Evolutionary conservation across 2,113 vertebrate species (phyloP).

Genomic region (Passer montanus): DNA sequence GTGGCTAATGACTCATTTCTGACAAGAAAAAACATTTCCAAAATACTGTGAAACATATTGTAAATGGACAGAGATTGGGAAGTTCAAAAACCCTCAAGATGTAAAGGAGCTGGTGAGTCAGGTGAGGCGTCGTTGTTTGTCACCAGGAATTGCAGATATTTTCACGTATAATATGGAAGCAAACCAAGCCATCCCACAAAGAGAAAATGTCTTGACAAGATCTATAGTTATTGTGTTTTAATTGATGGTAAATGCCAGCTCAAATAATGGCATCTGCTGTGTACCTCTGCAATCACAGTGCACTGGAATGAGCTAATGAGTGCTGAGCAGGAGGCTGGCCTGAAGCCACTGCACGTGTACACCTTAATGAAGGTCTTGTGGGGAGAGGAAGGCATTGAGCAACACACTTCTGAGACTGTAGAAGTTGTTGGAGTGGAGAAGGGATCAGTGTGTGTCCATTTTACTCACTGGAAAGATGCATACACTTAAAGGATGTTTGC

Average conservation of each 20-base stretch:
- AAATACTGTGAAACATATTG: background rate
- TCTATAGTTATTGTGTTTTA: constrained; percentile 5
- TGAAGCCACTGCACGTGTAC: background rate
- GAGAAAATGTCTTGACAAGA: background rate
- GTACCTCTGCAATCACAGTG: background rate
- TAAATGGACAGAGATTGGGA: background rate
- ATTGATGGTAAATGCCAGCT: constrained; percentile 16
- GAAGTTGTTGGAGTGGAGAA: background rate
- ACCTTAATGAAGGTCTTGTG: background rate
- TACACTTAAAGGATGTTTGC: background rate
- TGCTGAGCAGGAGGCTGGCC: background rate
- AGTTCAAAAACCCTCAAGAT: background rate
- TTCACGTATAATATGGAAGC: background rate
- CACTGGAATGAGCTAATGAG: background rate
- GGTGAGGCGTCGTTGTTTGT: background rate
- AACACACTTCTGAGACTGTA: background rate
- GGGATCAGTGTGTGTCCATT: background rate
- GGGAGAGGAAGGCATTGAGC: background rate
- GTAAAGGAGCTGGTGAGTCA: background rate
- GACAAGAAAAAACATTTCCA: background rate
- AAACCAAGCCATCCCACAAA: background rate
- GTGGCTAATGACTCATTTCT: background rate
- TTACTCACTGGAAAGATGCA: background rate
- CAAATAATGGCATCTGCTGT: background rate
- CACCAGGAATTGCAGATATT: background rate